Base-by-base conservation (phyloP, 1,140 invertebrate species). In the Carposina sasakii region DNA sequence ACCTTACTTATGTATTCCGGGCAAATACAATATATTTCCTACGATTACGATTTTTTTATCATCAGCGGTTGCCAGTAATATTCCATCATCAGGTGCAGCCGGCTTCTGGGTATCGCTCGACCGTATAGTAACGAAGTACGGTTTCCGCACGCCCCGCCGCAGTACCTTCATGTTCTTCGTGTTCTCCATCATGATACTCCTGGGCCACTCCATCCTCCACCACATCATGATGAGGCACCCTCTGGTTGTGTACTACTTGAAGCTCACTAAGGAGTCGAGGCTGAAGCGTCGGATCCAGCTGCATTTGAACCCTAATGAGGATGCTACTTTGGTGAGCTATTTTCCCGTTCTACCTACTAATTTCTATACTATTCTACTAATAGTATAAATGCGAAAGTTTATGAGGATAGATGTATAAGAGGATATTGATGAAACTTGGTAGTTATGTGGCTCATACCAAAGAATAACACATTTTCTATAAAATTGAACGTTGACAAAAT, bases 121-220 rank as follows among this genome's bases (percentile, higher is more conserved):
- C 74, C 87, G 95, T 17, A 94, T 96, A 36, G 59, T 94, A 16
- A 96, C 94, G 0, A 96, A 96, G 45, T 75, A 82, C 78, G 90
- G 50, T 50, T 95, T 51, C 81, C 93, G 23, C 71, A 91, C 67
- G 90, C 95, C 76, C 87, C 92, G 64, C 85, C 90, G 91, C 21
- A 96, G 95, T 66, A 97, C 95, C 0, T 90, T 94, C 20, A 90
- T 94, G 64, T 97, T 96, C 81, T 96, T 97, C 69, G 82, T 89
- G 12, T 85, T 94, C 12, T 95, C 94, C 13, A 91, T 93, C 40
- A 67, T 90, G 1, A 89, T 93, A 12, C 90, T 96, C 8, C 81
- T 90, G 6, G 78, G 90, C 9, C 96, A 94, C 57, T 94, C 91
- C 56, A 79, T 91, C 54, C 76, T 95, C 22, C 93, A 96, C 63